phyloP scores from a whole-genome alignment of 2,888 invertebrate genomes.

The Himalopsyche anomala region DNA sequence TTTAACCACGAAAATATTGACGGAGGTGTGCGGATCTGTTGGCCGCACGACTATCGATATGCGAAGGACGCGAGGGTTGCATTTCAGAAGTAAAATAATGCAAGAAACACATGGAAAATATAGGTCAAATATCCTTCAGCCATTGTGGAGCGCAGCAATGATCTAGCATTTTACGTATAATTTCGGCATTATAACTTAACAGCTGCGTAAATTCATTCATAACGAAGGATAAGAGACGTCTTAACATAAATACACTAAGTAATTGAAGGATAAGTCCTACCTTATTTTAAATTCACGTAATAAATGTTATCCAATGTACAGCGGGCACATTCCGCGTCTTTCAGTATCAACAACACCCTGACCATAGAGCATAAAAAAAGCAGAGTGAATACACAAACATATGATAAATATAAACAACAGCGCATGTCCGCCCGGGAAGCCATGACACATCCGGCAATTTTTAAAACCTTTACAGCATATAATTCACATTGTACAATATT shows the following conservation, averaged over 20 bases:
- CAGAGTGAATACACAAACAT: conserved; percentile 59
- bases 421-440: conserved; percentile 57
- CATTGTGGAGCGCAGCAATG: conserved; percentile 58
- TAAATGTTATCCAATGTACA: conserved; percentile 62
- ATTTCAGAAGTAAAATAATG: conserved; percentile 32
- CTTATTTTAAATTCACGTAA: conserved; percentile 60
- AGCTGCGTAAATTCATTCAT: conserved; percentile 52
- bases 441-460: conserved; percentile 29
- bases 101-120: conserved; percentile 56
- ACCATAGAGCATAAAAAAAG: conserved; percentile 57
- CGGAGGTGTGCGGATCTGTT: background rate
- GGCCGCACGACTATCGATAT: background rate
- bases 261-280: conserved; percentile 56
- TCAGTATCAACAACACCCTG: conserved; percentile 63
- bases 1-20: conserved; percentile 36
- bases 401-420: conserved; percentile 63
- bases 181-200: conserved; percentile 59
- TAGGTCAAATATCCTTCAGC: conserved; percentile 64
- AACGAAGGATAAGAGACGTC: conserved; percentile 42
- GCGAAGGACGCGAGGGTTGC: background rate
- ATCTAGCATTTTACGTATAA: conserved; percentile 60
- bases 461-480: conserved; percentile 22
- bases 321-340: conserved; percentile 62
- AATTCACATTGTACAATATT: background rate
- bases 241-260: conserved; percentile 34